Evolutionary conservation across 1,140 invertebrate species (phyloP), one percentile per base, ranked within the genome.

Genomic region (Anagrus nilaparvatae): DNA sequence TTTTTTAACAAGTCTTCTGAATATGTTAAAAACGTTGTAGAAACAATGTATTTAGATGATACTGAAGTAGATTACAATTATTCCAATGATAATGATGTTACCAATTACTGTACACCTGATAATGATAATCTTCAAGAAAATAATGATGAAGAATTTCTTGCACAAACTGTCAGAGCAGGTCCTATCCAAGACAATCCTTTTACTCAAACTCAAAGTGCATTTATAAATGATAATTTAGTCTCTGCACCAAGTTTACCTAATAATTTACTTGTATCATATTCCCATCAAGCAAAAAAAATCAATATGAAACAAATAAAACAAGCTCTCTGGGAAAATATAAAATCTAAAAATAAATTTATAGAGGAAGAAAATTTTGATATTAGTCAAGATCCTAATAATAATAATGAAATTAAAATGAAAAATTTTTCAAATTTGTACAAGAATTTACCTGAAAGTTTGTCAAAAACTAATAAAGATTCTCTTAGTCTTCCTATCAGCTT

Each of bases 251-350:
- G 68, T 54, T 54, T 67, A 37, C 61, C 66, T 16, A 54, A 48
- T 17, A 78, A 80, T 59, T 74, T 77, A 44, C 73, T 76, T 47
- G 79, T 87, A 43, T 70, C 73, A 1, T 87, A 84, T 57, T 79
- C 83, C 2, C 75, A 76, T 60, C 71, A 74, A 44, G 82, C 84
- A 0, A 88, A 88, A 52, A 84, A 79, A 53, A 72, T 88, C 9
- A 80, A 89, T 53, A 84, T 89, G 70, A 79, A 77, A 49, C 76
- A 78, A 54, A 53, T 89, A 10, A 88, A 88, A 56, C 59, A 67
- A 20, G 69, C 72, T 5, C 79, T 85, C 35, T 87, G 82, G 82
- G 71, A 70, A 44, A 64, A 64, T 49, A 46, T 75, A 4, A 8
- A 24, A n/a, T n/a, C n/a, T n/a, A 64, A 65, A 0, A 48, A 19